Evolutionary conservation across 2,888 invertebrate species (phyloP), one percentile per base, ranked within the genome.

Genomic region (Drosophila putrida): DNA sequence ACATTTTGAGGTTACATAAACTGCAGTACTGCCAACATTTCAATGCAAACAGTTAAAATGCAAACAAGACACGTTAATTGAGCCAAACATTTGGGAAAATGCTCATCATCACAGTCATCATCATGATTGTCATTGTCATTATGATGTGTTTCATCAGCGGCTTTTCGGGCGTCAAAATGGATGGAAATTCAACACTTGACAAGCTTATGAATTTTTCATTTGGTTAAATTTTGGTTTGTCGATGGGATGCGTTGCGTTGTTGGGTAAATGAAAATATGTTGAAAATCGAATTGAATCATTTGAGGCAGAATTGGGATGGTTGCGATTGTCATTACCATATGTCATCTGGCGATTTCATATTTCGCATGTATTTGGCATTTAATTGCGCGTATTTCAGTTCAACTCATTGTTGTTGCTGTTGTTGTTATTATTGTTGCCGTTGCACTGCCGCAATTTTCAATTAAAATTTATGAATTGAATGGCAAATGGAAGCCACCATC

Each of bases 401-500:
- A 55, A 39, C 4, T 36, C 39, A 4, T 53, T 31, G 15, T 10
- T 20, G 33, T 31, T 36, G 35, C 36, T 25, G n/a, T 53, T 38
- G 39, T 28, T 15, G 6, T 31, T n/a, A 11, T 27, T 44, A 39
- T 25, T 47, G 39, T 51, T 39, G 31, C 28, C 43, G 43, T 41
- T 66, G 65, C 47, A 61, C 39, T 62, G 75, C 75, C 79, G 60
- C 69, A 85, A 71, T 79, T 88, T 88, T 72, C 88, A 88, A 83
- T 83, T 85, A 88, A 82, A 83, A 86, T 82, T 78, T 80, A 82
- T 86, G 83, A 82, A 83, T 84, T 66, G 85, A 69, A 68, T 68
- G 71, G 41, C 25, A 65, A 75, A 67, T 74, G 71, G 66, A 59
- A 51, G 47, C 38, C 43, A 28, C 44, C 46, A 6, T 20, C 47